A percentile compares a stretch with the other conserved stretches of the same genome.
These are phyloP conservation scores for Sphinx pinastri DNA, from an alignment of 2,888 invertebrate genomes.

Conservation along the genomic window DNA sequence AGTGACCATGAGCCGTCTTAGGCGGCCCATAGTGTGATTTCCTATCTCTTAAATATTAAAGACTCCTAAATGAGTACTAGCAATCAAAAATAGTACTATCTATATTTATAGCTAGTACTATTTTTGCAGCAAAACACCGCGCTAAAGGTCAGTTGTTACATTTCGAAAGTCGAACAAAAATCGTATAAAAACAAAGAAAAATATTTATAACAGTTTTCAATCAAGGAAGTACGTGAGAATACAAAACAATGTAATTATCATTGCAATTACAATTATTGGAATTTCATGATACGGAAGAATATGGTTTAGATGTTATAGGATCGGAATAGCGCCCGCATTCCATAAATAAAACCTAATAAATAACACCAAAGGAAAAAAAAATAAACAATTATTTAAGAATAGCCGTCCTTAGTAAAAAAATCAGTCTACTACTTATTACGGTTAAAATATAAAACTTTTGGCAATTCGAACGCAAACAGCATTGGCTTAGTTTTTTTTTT, in stretches of 20 bases:
- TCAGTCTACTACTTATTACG: too few species aligned
- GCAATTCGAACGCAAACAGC: too few species aligned
- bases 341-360: neutral
- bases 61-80: too few species aligned
- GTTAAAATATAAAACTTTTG: too few species aligned
- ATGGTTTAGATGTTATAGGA: constrained; percentile 4
- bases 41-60: too few species aligned
- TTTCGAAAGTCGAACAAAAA: neutral
- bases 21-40: too few species aligned
- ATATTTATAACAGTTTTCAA: neutral
- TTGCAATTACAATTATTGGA: constrained; percentile 24
- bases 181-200: neutral
- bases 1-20: too few species aligned
- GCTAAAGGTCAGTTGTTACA: neutral
- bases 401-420: too few species aligned
- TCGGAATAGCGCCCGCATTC: constrained; percentile 18
- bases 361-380: too few species aligned
- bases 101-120: neutral
- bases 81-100: too few species aligned
- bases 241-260: constrained; percentile 7
- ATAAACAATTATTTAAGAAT: too few species aligned
- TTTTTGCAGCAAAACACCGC: neutral
- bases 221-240: constrained; percentile 21
- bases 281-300: constrained; percentile 26
- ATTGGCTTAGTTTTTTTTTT: too few species aligned